Evolutionary conservation across 2,888 invertebrate genomes (phyloP).

Genomic region (Dimorphilus gyrociliatus): DNA sequence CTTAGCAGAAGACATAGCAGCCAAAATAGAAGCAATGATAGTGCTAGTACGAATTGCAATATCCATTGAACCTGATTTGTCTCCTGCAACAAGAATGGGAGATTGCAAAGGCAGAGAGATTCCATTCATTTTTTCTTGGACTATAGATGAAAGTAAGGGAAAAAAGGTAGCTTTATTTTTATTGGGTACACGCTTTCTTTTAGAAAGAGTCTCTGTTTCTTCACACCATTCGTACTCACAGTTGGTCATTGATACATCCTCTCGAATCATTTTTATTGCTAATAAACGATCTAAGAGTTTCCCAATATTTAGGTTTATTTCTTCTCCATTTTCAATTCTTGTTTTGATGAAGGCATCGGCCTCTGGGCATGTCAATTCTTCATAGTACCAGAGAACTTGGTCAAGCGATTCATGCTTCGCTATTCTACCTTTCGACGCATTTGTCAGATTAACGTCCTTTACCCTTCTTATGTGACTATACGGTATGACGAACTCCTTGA

Average conservation of each 20-base stretch:
- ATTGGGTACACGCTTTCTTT: background rate
- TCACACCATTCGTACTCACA: constrained; percentile 1
- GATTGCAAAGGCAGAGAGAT: constrained; percentile 25
- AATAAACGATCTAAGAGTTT: constrained; percentile 34
- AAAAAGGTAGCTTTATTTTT: too few relatives aligned
- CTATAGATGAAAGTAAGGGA: too few relatives aligned
- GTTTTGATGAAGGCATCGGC: constrained; percentile 21
- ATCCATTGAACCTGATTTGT: constrained; percentile 34
- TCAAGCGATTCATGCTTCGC: constrained; percentile 10
- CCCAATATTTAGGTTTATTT: constrained; percentile 25
- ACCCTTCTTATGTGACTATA: constrained; percentile 22
- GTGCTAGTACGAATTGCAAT: constrained; percentile 34
- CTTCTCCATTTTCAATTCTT: constrained; percentile 19
- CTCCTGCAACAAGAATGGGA: constrained; percentile 35
- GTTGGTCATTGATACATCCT: constrained; percentile 4
- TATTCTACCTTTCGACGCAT: constrained; percentile 24
- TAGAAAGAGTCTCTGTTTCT: background rate
- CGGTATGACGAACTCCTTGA: constrained; percentile 24
- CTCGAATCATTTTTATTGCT: constrained; percentile 18
- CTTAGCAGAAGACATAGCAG: constrained; percentile 29
- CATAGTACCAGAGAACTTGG: constrained; percentile 25
- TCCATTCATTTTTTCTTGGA: too few relatives aligned
- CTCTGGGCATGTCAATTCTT: constrained; percentile 25
- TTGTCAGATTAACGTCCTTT: constrained; percentile 18
- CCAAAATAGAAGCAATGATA: constrained; percentile 33